Conservation (phyloP, 2,888 invertebrate species). For the Agrilus biguttatus region DNA sequence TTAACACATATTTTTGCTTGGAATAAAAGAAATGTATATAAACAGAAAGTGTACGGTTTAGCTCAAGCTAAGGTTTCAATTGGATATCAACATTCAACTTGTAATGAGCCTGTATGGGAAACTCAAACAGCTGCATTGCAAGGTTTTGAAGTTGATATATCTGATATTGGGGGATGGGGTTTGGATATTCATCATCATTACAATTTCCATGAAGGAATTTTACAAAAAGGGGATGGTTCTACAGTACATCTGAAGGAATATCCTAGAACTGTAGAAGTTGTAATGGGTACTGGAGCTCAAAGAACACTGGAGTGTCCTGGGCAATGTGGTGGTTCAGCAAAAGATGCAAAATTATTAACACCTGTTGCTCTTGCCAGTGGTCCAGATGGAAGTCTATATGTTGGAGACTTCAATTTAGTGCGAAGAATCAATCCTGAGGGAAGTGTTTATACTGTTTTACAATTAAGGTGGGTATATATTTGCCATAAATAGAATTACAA, state of each 20-base stretch:
- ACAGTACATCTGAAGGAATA: conserved; percentile 88
- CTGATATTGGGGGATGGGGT: conserved; percentile 96
- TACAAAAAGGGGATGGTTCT: conserved; percentile 93
- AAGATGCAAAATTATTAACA: conserved; percentile 74
- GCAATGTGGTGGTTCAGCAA: conserved; percentile 72
- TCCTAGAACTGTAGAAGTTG: conserved; percentile 77
- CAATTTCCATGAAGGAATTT: conserved; percentile 94
- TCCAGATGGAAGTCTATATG: conserved; percentile 91
- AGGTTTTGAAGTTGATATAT: conserved; percentile 92
- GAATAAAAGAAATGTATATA: conserved; percentile 96
- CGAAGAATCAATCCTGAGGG: conserved; percentile 83
- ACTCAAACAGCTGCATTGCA: conserved; percentile 86
- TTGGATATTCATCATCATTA: conserved; percentile 96
- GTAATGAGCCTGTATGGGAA: conserved; percentile 83
- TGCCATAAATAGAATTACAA: neutral
- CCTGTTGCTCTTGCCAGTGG: conserved; percentile 91
- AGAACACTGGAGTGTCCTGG: conserved; percentile 76
- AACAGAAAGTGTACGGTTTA: conserved; percentile 85
- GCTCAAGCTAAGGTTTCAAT: conserved; percentile 79
- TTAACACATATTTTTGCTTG: conserved; percentile 93
- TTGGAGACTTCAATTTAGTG: conserved; percentile 93
- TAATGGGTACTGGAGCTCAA: conserved; percentile 85
- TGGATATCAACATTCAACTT: conserved; percentile 87
- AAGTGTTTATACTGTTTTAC: conserved; percentile 75
- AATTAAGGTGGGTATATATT: conserved; percentile 49